Conservation (phyloP, 2,888 invertebrate genomes). For the Nephrotoma flavescens region DNA sequence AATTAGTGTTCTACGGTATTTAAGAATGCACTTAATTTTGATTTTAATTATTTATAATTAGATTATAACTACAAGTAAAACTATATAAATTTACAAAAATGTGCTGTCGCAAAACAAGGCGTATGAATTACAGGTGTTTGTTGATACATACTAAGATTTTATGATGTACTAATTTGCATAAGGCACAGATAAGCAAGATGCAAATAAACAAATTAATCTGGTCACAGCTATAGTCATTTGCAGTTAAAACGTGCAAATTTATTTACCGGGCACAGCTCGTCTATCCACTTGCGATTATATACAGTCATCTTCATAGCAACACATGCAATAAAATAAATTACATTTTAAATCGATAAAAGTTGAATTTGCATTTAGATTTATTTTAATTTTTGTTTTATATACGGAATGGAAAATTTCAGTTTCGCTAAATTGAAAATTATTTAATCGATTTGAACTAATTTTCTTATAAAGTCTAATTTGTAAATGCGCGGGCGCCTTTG, state of each 20-base stretch:
- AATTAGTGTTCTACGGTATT: not conserved
- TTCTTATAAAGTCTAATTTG: too few relatives aligned
- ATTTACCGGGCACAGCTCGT: not conserved
- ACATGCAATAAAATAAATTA: not conserved
- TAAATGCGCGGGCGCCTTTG: too few relatives aligned
- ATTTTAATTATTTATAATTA: not conserved
- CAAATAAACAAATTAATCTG: not conserved
- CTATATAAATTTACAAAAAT: not conserved
- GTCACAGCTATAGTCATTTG: not conserved
- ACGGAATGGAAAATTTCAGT: not conserved
- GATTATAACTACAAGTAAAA: not conserved
- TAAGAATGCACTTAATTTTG: not conserved
- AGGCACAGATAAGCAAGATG: not conserved
- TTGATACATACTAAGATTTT: not conserved
- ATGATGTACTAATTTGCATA: not conserved
- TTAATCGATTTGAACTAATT: not conserved
- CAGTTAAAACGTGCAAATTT: not conserved
- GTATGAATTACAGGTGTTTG: not conserved
- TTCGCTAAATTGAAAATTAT: not conserved
- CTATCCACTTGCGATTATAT: not conserved
- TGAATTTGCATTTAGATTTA: not conserved
- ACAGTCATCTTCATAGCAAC: not conserved
- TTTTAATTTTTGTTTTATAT: not conserved
- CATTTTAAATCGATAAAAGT: not conserved
- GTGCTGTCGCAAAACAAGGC: not conserved